Base-by-base conservation (phyloP, 2,888 invertebrate species). In the Sisyra nigra region DNA sequence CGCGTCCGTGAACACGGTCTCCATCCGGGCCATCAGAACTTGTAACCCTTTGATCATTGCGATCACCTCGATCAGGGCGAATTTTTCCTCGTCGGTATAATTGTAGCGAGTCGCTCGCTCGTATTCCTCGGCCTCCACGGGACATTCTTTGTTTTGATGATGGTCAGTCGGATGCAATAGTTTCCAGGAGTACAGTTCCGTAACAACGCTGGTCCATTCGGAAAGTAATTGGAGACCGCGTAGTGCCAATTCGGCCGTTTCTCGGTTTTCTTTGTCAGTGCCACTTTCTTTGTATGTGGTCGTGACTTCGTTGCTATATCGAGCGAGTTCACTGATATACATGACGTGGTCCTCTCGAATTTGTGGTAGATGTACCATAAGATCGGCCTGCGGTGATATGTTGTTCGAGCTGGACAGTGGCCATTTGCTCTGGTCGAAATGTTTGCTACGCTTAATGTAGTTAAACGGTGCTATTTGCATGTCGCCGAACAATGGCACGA, bases 381-480 rank as follows among this genome's bases (percentile, higher is more conserved):
- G 72, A 67, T 94, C 92, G 0, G 93, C 88, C 58, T 92, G 92
- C 0, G 89, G 89, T 41, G 83, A 91, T 41, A 80, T 81, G 24
- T 76, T 84, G 42, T 71, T 76, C 40, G 84, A 88, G 49, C 83
- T 84, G 1, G 83, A 89, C 46, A 88, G 64, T 1, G 88, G 94
- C 94, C 94, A 94, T 56, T 82, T 82, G 62, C 79, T 80, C 0
- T 88, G 74, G 55, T 96, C 94, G 57, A 87, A 96, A 58, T 92
- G 88, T 52, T 89, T 88, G 44, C 89, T 91, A 14, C 91, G 71
- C 60, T 88, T 91, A 49, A 98, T 91, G 57, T 97, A 98, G 59
- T 93, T 91, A 61, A 97, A 98, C 0, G 97, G 97, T 0, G 94
- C 93, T 43, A 98, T 96, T 65, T 97, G 96, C 97, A 98, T 98